phyloP scores from a whole-genome alignment of 2,888 invertebrate species.

The Linnaemya tessellans region DNA sequence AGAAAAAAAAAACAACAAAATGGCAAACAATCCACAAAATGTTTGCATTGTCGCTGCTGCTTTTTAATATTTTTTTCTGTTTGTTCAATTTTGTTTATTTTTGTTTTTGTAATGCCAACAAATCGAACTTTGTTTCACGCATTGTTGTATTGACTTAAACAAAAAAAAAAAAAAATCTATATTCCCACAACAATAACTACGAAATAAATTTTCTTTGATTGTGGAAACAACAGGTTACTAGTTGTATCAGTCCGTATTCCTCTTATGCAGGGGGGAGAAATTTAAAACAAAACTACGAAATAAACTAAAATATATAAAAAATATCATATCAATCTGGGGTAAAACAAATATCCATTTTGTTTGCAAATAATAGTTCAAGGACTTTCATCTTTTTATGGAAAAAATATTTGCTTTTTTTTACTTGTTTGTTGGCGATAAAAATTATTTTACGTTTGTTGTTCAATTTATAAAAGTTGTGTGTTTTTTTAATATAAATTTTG shows the following conservation, averaged over 20 bases:
- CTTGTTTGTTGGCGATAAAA: neutral
- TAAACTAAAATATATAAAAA: slow-evolving; percentile 1
- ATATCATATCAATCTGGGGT: slow-evolving; percentile 12
- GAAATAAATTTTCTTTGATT: slow-evolving; percentile 48
- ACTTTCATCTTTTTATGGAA: neutral
- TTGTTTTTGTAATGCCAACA: neutral
- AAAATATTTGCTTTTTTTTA: neutral
- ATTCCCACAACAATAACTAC: slow-evolving; percentile 42
- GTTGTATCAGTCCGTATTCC: slow-evolving; percentile 1
- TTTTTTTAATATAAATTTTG: neutral
- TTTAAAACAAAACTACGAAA: neutral
- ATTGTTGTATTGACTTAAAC: slow-evolving; percentile 1
- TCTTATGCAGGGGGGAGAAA: neutral
- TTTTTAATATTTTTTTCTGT: neutral
- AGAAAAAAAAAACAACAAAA: slow-evolving; percentile 6
- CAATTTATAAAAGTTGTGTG: neutral
- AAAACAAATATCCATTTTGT: slow-evolving; percentile 4
- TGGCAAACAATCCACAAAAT: slow-evolving; percentile 2
- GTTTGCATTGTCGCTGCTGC: neutral
- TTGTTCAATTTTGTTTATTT: neutral
- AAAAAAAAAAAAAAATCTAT: slow-evolving; percentile 6
- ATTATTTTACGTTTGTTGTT: neutral
- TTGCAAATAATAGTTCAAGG: slow-evolving; percentile 22
- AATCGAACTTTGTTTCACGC: slow-evolving; percentile 30
- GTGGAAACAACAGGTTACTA: slow-evolving; percentile 44